These are phyloP conservation scores for Chironomus tentans DNA, from an alignment of 2,888 invertebrate genomes.

Conservation along the genomic window DNA sequence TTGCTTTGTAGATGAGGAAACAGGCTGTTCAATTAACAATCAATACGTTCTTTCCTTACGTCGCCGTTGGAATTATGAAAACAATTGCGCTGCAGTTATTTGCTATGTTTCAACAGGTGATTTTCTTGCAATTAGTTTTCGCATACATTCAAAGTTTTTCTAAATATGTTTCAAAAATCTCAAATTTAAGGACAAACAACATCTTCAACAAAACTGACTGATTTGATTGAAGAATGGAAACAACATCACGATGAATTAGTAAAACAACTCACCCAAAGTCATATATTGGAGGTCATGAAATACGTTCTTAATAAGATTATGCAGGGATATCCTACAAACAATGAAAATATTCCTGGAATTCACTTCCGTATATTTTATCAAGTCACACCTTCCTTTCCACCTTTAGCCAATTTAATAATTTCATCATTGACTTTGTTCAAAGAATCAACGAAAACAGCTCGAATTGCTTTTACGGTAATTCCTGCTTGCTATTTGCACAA, in stretches of 20 bases:
- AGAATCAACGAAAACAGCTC: slow-evolving; percentile 45
- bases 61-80: slow-evolving; percentile 81
- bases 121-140: too few species aligned
- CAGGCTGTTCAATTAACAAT: slow-evolving; percentile 74
- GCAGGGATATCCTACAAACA: slow-evolving; percentile 43
- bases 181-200: slow-evolving; percentile 38
- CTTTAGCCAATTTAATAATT: slow-evolving; percentile 42
- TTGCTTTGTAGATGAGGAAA: slow-evolving; percentile 66
- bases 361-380: slow-evolving; percentile 70
- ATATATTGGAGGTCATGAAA: slow-evolving; percentile 48
- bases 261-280: slow-evolving; percentile 42
- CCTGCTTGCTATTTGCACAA: slow-evolving; percentile 73
- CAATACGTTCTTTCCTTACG: slow-evolving; percentile 69
- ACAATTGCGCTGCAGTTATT: slow-evolving; percentile 75
- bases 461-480: slow-evolving; percentile 62
- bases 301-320: slow-evolving; percentile 46
- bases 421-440: slow-evolving; percentile 42
- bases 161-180: too few species aligned
- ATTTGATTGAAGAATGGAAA: slow-evolving; percentile 40
- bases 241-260: slow-evolving; percentile 38
- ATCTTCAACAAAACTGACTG: slow-evolving; percentile 39
- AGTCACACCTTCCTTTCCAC: slow-evolving; percentile 45
- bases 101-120: slow-evolving; percentile 70
- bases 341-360: slow-evolving; percentile 51
- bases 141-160: too few species aligned